Evolutionary conservation across 2,888 invertebrate species (phyloP), one percentile per base, ranked within the genome.

Genomic region (Kryphioiulus occultus): DNA sequence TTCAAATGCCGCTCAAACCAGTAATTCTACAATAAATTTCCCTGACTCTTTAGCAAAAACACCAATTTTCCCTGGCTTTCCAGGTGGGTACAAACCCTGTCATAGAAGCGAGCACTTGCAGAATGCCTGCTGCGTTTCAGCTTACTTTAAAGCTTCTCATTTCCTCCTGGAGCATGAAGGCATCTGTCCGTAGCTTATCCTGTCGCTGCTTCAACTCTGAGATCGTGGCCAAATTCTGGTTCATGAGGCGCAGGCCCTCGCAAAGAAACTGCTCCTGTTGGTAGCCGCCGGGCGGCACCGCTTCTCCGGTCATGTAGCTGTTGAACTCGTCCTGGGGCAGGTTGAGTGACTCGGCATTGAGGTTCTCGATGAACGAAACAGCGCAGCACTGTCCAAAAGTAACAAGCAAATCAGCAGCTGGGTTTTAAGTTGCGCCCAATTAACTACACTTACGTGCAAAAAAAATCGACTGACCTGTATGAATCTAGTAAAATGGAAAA

Each of bases 361-460:
- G 92, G 91, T 98, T 97, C 93, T 99, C 99, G 89, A 99, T 98
- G 92, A 99, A 99, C 15, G 97, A 96, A 53, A 99, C 97, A 3
- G 99, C 99, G 92, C 99, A 99, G 91, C 99, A 99, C 96, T 98
- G 92, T n/a, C n/a, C n/a, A 19, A 53, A 53, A 53, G 53, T 17
- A 19, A 53, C 53, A 53, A 15, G 53, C 15, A 19, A 53, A 53
- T 53, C 53, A n/a, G n/a, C n/a, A n/a, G n/a, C n/a, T n/a, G n/a
- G n/a, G n/a, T n/a, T n/a, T n/a, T n/a, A n/a, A n/a, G n/a, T n/a
- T n/a, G n/a, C n/a, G n/a, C n/a, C n/a, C n/a, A n/a, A n/a, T n/a
- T n/a, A n/a, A n/a, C n/a, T n/a, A n/a, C n/a, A n/a, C n/a, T n/a
- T n/a, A n/a, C n/a, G n/a, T n/a, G n/a, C n/a, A n/a, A n/a, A n/a